Base-by-base conservation (phyloP, 2,888 invertebrate genomes). In the Hydraecia micacea region DNA sequence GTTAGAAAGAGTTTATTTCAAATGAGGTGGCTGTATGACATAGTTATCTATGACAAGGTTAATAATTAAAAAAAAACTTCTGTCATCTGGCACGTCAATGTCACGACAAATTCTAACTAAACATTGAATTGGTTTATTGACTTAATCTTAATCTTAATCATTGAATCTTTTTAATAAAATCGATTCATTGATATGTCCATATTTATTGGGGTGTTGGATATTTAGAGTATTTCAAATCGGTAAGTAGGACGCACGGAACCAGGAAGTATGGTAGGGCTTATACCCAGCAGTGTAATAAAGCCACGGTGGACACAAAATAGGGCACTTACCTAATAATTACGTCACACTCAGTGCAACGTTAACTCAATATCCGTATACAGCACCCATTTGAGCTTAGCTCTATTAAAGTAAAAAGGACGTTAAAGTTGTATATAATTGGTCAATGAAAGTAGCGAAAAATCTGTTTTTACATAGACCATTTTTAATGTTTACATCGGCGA, bases 381-480 rank as follows among this genome's bases (percentile, higher is more conserved):
- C 11, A 82, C 42, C 73, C 60, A 60, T 82, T 82, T 79, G 36
- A 82, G 82, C 42, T 67, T 60, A 36, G 15, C n/a, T 79, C 42
- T 82, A 36, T 52, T 62, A 21, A 21, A 79, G 73, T 46, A 78
- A 42, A 81, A 72, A 32, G 9, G 55, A 58, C 25, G 42, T 46
- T 36, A 79, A 73, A 65, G 5, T 39, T 58, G n/a, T 73, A 39
- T n/a, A 0, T 73, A 58, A 74, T 81, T 42, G 32, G 9, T 42
- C 39, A 32, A 15, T 58, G 8, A 49, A 49, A 65, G 1, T 32
- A 32, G 39, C 9, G 0, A 52, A 68, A 60, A 49, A 55, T 42
- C 2, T n/a, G 32, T 52, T 80, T 46, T 42, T 28, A 6, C 42
- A 36, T 0, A 1, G 2, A 39, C 2, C 1, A 4, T 32, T 62